A percentile compares a stretch with the other conserved stretches of the same genome.
Evolutionary conservation across 2,888 invertebrate genomes (phyloP).

Genomic region (Drosophila buzzatii): DNA sequence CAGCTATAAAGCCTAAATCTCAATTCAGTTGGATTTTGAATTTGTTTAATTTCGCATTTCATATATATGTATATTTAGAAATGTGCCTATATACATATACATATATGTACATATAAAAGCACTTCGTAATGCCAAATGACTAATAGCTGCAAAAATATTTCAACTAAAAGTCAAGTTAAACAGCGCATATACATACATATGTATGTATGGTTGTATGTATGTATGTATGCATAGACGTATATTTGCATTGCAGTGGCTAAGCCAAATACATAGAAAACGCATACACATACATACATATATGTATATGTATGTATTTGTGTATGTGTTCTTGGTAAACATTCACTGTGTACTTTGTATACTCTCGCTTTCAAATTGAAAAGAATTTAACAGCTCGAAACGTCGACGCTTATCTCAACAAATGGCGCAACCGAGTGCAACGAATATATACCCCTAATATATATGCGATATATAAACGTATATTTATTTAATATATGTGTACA

Average conservation of each 20-base stretch:
- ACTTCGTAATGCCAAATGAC: conserved; percentile 26
- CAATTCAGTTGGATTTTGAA: neutral
- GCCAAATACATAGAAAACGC: neutral
- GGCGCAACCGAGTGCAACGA: conserved; percentile 57
- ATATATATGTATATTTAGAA: too few species aligned
- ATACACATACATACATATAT: neutral
- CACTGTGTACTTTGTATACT: conserved; percentile 27
- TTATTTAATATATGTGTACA: conserved; percentile 4
- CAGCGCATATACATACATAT: neutral
- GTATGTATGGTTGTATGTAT: neutral
- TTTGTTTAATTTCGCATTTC: neutral
- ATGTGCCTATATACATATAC: too few species aligned
- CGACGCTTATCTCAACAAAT: conserved; percentile 49
- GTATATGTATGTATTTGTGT: neutral
- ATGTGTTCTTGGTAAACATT: conserved; percentile 32
- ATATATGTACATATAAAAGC: conserved; percentile 6
- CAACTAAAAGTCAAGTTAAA: conserved; percentile 15
- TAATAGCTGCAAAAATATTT: conserved; percentile 25
- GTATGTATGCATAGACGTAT: neutral
- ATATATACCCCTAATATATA: conserved; percentile 37
- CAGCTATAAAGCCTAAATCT: too few species aligned
- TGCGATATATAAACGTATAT: neutral
- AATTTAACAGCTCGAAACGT: conserved; percentile 42
- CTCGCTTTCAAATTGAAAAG: conserved; percentile 54
- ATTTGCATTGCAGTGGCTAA: conserved; percentile 25